phyloP scores from a whole-genome alignment of 2,888 invertebrate genomes.

The Caenorhabditis macrosperma region DNA sequence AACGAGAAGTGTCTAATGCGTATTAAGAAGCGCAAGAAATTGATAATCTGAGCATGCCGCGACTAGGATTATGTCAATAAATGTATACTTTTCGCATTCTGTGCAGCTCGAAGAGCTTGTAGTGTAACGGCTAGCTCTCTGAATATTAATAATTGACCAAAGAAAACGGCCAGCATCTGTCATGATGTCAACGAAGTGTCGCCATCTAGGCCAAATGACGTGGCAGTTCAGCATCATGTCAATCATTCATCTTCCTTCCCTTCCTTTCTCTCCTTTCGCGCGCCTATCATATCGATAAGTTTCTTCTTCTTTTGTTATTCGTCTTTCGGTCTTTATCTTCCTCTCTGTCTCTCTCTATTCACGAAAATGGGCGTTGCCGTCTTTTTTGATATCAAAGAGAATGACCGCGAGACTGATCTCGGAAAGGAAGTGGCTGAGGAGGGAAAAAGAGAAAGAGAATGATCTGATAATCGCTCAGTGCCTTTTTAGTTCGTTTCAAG shows the following conservation, averaged over 20 bases:
- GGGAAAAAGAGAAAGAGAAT: neutral
- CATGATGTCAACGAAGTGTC: slow-evolving; percentile 3
- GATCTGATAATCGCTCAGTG: slow-evolving; percentile 10
- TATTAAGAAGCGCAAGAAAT: slow-evolving; percentile 17
- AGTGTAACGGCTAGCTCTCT: too few relatives aligned
- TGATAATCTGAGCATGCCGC: neutral
- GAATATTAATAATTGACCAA: too few relatives aligned
- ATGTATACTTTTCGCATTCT: slow-evolving; percentile 2
- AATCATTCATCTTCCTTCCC: neutral
- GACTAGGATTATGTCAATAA: neutral
- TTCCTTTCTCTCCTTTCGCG: neutral
- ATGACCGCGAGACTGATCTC: slow-evolving; percentile 4
- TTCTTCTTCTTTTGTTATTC: slow-evolving; percentile 15
- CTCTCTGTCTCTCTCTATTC: neutral
- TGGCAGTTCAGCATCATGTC: slow-evolving; percentile 3
- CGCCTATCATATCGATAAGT: slow-evolving; percentile 22
- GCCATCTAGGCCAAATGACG: slow-evolving; percentile 34
- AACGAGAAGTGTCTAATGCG: neutral
- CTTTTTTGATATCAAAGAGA: neutral
- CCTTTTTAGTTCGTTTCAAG: slow-evolving; percentile 11
- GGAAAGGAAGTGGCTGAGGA: slow-evolving; percentile 8
- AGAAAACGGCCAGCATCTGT: too few relatives aligned
- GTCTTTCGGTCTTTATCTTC: slow-evolving; percentile 23
- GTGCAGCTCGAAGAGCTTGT: neutral
- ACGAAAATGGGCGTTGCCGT: slow-evolving; percentile 30